These are phyloP conservation scores for Crenuchus spilurus DNA, from an alignment of 2,797 vertebrate genomes.

Conservation along the genomic window DNA sequence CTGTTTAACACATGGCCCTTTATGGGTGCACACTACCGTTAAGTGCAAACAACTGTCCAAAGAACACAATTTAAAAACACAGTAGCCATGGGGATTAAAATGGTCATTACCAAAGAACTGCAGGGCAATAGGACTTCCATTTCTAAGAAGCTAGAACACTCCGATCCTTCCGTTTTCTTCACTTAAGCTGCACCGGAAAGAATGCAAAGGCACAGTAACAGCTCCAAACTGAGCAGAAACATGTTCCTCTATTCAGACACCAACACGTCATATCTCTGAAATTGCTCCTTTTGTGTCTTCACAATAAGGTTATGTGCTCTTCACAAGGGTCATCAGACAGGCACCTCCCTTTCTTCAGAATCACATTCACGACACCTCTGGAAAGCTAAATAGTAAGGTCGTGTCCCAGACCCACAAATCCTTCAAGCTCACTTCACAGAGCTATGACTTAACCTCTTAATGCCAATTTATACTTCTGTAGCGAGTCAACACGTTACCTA, in stretches of 20 bases:
- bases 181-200: background rate
- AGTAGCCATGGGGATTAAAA: conserved; percentile 14
- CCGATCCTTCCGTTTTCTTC: background rate
- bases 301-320: background rate
- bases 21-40: background rate
- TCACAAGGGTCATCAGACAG: too few species aligned
- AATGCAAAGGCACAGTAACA: background rate
- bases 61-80: background rate
- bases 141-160: background rate
- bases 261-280: too few species aligned
- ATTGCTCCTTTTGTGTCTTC: background rate
- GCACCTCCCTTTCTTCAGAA: too few species aligned
- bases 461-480: too few species aligned
- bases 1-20: conserved; percentile 30
- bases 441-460: too few species aligned
- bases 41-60: conserved; percentile 16
- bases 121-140: background rate
- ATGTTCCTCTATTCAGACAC: background rate
- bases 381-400: too few species aligned
- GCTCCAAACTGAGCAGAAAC: background rate
- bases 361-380: too few species aligned
- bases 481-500: too few species aligned
- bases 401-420: too few species aligned
- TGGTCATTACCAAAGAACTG: background rate
- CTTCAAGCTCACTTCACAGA: too few species aligned